These are phyloP conservation scores for Gallirallus australis DNA, from an alignment of 2,797 vertebrate species.

Conservation along the genomic window DNA sequence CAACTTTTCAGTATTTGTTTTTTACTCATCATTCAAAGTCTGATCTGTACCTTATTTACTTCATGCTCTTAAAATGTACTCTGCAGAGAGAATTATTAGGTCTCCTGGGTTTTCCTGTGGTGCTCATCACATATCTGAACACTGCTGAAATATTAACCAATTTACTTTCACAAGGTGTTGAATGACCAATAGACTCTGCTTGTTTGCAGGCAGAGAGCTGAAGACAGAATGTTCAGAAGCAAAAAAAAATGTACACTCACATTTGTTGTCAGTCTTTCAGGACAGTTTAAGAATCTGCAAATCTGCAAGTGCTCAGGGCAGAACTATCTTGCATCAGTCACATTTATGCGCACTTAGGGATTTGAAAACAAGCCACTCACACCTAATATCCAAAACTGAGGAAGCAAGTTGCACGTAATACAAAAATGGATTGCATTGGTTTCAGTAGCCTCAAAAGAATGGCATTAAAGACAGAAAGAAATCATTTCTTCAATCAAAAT, in stretches of 20 bases:
- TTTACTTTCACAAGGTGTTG: background rate
- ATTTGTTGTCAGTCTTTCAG: background rate
- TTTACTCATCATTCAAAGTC: background rate
- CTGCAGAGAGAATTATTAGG: background rate
- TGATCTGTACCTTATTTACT: background rate
- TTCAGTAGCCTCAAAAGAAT: background rate
- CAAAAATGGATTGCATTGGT: background rate
- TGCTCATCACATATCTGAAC: background rate
- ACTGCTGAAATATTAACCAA: background rate
- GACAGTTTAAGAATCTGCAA: background rate
- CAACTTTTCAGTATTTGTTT: background rate
- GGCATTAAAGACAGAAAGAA: background rate
- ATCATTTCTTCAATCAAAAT: background rate
- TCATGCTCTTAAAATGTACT: background rate
- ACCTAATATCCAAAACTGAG: background rate
- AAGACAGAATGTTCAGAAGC: background rate
- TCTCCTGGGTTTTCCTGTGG: background rate
- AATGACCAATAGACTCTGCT: background rate
- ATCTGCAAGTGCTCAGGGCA: background rate
- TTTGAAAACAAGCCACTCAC: background rate
- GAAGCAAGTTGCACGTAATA: background rate
- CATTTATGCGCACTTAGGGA: rapidly evolving
- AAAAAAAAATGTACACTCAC: background rate
- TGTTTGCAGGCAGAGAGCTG: background rate
- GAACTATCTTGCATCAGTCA: background rate